A percentile compares a stretch with the other conserved stretches of the same genome.
These are phyloP conservation scores for Antedon mediterranea DNA, from an alignment of 53 echinoderm and acorn worm genomes.

Conservation along the genomic window DNA sequence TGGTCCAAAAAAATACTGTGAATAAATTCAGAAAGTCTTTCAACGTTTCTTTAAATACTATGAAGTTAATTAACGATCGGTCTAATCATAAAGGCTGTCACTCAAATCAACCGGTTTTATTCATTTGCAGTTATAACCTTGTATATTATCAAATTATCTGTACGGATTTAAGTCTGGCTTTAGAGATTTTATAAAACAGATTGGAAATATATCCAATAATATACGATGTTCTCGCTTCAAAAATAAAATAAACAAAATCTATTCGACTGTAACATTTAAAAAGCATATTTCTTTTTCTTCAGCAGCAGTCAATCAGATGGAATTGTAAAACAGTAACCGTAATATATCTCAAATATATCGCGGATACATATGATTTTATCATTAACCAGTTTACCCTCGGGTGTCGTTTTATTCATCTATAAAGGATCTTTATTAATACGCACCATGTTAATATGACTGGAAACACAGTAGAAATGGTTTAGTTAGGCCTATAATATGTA, in stretches of 20 bases:
- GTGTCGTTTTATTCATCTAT: neutral
- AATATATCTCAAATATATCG: no score
- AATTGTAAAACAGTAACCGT: no score
- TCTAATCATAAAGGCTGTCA: no score
- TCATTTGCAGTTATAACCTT: neutral
- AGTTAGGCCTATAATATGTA: neutral
- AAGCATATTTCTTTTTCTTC: no score
- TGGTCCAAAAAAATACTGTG: no score
- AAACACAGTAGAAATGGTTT: neutral
- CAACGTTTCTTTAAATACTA: no score
- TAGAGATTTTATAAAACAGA: neutral
- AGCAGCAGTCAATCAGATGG: no score
- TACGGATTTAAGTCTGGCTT: neutral
- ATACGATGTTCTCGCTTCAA: neutral
- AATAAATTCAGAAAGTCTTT: no score
- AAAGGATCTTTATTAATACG: neutral
- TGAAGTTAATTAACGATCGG: no score
- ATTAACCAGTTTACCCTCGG: neutral
- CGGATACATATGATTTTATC: neutral
- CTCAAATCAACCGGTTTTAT: no score
- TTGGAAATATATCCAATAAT: neutral
- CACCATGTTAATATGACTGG: neutral
- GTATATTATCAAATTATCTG: neutral
- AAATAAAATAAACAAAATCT: no score
- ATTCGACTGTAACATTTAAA: no score